Base-by-base conservation (phyloP, 2,797 vertebrate genomes). In the Philypnodon macrostomus region DNA sequence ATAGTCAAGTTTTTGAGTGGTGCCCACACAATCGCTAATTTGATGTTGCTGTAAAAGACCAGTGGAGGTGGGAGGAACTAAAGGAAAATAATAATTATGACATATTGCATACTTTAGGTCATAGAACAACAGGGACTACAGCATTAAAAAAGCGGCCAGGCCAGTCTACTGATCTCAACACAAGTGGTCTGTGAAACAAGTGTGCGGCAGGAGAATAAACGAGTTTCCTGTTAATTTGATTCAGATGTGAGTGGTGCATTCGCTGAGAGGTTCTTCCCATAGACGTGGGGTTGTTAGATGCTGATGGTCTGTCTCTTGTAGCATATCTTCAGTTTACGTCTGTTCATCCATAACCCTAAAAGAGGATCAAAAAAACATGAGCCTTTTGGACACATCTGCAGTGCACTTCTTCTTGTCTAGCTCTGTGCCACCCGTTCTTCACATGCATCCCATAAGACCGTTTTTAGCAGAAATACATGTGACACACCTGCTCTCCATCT, bases 171-270 rank as follows among this genome's bases (percentile, higher is more conserved):
- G 75, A 83, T 83, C 75, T 65, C 58, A 77, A 61, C 68, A 66
- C 71, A 69, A 79, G 72, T 75, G 77, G 71, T 61, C 63, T 75
- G 79, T 73, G 78, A 73, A 72, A 74, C 73, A 8, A 41, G 79
- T 68, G 77, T 64, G 76, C 39, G 23, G 70, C 47, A 31, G 62
- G 57, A 74, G 63, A 76, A 78, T 76, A 78, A 79, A 83, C 68
- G 67, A 79, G 69, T 79, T 82, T 82, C 69, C 79, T 75, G 84
- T 83, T 84, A 46, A 79, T 84, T 81, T 85, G 72, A 70, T 80
- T 83, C 67, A 73, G 73, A 77, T 65, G 73, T 77, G 77, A 75
- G 74, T 58, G 61, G 69, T 66, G 63, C 62, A 60, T 78, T 68
- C 45, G 75, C 59, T 74, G 68, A 76, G 71, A 56, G 74, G 63